phyloP scores from a whole-genome alignment of 2,888 invertebrate genomes.

The Torymus texanus region DNA sequence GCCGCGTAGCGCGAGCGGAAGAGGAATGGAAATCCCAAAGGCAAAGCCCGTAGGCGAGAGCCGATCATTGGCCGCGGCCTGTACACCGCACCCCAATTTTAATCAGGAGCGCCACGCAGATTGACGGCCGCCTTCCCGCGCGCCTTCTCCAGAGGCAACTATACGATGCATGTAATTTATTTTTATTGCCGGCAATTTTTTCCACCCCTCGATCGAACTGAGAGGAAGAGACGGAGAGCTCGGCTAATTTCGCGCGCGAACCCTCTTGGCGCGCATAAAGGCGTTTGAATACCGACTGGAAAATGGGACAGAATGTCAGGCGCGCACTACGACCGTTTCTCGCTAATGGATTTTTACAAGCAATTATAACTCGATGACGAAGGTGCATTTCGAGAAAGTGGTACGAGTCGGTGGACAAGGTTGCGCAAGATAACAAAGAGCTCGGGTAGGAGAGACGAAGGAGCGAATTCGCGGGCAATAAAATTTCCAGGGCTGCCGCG shows the following conservation, averaged over 20 bases:
- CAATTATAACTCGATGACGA: neutral
- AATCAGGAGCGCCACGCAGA: slow-evolving; percentile 74
- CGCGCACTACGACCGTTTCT: neutral
- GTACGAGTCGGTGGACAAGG: no score
- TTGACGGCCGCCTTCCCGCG: slow-evolving; percentile 69
- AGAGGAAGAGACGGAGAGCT: slow-evolving; percentile 44
- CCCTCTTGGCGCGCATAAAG: slow-evolving; percentile 57
- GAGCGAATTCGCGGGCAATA: slow-evolving; percentile 28
- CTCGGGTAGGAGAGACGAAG: slow-evolving; percentile 29
- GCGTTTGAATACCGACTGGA: slow-evolving; percentile 38
- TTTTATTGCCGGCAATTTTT: slow-evolving; percentile 75
- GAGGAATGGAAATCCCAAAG: slow-evolving; percentile 27
- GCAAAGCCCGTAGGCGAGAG: slow-evolving; percentile 63
- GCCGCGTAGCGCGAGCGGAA: neutral
- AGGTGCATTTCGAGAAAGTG: neutral
- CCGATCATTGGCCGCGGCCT: slow-evolving; percentile 65
- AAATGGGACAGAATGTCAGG: slow-evolving; percentile 44
- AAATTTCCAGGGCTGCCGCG: slow-evolving; percentile 17
- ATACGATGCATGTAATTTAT: slow-evolving; percentile 75
- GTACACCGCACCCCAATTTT: slow-evolving; percentile 74
- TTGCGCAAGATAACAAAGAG: no score
- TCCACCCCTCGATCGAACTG: slow-evolving; percentile 71
- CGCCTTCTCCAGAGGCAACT: slow-evolving; percentile 63
- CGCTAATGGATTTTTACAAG: slow-evolving; percentile 37
- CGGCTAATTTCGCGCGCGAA: slow-evolving; percentile 70